These are phyloP conservation scores for Falco naumanni DNA, from an alignment of 2,797 vertebrate genomes.

Conservation along the genomic window DNA sequence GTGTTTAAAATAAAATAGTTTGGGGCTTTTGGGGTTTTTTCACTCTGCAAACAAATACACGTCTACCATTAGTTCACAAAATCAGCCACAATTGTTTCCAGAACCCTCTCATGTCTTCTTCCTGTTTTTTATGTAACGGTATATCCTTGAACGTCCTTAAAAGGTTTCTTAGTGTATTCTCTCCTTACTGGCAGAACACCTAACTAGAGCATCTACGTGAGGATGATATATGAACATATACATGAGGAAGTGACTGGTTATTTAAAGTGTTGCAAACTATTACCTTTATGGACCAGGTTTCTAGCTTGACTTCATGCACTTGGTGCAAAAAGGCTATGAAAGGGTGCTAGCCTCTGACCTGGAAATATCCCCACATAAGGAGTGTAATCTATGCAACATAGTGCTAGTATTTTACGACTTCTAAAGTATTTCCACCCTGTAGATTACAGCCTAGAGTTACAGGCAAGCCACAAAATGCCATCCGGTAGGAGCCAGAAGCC, in stretches of 20 bases:
- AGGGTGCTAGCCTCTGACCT: background rate
- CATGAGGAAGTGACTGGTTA: background rate
- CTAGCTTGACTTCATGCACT: background rate
- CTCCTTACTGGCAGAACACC: constrained; percentile 22
- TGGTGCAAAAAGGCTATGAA: background rate
- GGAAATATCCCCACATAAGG: background rate
- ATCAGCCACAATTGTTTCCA: background rate
- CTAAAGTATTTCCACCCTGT: background rate
- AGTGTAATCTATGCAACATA: background rate
- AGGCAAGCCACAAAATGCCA: background rate
- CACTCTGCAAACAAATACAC: background rate
- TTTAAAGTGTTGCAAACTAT: background rate
- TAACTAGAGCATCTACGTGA: background rate
- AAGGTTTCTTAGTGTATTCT: constrained; percentile 27
- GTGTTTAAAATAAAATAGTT: background rate
- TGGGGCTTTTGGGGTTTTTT: background rate
- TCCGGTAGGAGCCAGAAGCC: background rate
- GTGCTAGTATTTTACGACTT: background rate
- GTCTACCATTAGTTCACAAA: background rate
- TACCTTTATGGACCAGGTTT: background rate
- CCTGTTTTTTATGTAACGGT: background rate
- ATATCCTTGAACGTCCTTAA: constrained; percentile 44
- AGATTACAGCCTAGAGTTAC: background rate
- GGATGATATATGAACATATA: background rate
- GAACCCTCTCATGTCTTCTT: background rate